Evolutionary conservation across 2,113 vertebrate genomes (phyloP).

Genomic region (Pelodiscus sinensis): DNA sequence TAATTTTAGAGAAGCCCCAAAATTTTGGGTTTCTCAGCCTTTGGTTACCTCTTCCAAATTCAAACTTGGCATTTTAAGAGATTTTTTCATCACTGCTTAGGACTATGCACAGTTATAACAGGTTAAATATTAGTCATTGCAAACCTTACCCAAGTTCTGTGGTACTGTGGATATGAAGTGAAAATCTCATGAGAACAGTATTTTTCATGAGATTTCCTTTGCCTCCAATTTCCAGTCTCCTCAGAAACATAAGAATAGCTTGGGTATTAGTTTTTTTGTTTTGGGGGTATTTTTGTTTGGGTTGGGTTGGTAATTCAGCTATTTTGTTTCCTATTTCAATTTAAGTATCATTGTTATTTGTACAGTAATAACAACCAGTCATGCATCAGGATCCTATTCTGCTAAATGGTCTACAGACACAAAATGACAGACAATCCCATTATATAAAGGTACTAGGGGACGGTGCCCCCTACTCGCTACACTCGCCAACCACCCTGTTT

Average conservation of each 20-base stretch:
- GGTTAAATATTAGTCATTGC: background rate
- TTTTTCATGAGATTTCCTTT: rapidly evolving
- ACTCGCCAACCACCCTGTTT: too few species aligned
- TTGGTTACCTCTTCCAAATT: rapidly evolving
- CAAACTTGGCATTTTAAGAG: background rate
- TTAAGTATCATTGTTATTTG: background rate
- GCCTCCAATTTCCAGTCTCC: background rate
- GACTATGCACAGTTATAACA: background rate
- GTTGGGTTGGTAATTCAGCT: background rate
- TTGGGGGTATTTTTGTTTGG: background rate
- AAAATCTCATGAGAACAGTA: background rate
- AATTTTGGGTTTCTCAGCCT: background rate
- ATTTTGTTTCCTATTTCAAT: background rate
- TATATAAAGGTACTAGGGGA: background rate
- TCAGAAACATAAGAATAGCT: background rate
- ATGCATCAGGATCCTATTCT: background rate
- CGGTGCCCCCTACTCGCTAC: too few species aligned
- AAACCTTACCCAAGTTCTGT: background rate
- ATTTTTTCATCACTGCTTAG: background rate
- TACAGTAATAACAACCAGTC: background rate
- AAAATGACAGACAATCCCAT: background rate
- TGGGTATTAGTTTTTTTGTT: background rate
- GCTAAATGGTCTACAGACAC: background rate
- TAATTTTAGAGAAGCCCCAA: background rate
- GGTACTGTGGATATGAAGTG: background rate